Conservation (phyloP, 2,888 invertebrate species). For the Tipula vernalis region DNA sequence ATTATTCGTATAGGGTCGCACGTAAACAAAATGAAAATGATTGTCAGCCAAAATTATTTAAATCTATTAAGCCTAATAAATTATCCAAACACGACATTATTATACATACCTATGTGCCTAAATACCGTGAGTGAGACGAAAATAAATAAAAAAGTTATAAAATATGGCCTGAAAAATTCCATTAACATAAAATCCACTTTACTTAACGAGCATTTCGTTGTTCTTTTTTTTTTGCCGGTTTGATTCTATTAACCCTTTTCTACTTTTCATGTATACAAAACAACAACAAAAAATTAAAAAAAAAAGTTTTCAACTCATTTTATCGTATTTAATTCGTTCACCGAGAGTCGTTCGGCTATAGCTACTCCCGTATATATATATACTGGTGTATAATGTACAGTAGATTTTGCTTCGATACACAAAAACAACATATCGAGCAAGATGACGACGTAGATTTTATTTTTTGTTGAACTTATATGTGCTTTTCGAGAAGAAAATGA, state of each 20-base stretch:
- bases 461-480: neutral
- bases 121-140: neutral
- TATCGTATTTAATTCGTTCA: neutral
- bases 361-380: neutral
- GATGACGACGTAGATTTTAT: neutral
- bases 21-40: neutral
- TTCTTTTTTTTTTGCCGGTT: neutral
- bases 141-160: neutral
- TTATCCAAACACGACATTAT: neutral
- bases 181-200: slow-evolving; percentile 4
- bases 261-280: neutral
- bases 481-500: neutral
- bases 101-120: neutral
- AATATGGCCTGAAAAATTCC: neutral
- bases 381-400: neutral
- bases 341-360: neutral
- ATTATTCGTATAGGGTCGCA: no score
- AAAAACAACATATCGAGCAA: neutral
- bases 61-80: neutral
- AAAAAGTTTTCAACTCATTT: neutral
- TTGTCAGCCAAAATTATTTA: neutral
- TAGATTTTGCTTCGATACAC: neutral
- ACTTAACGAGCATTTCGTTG: neutral
- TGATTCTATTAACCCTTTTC: neutral
- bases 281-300: neutral